A percentile compares a stretch with the other conserved stretches of the same genome.
These are phyloP conservation scores for Charina bottae DNA, from an alignment of 2,113 vertebrate genomes.

Conservation along the genomic window DNA sequence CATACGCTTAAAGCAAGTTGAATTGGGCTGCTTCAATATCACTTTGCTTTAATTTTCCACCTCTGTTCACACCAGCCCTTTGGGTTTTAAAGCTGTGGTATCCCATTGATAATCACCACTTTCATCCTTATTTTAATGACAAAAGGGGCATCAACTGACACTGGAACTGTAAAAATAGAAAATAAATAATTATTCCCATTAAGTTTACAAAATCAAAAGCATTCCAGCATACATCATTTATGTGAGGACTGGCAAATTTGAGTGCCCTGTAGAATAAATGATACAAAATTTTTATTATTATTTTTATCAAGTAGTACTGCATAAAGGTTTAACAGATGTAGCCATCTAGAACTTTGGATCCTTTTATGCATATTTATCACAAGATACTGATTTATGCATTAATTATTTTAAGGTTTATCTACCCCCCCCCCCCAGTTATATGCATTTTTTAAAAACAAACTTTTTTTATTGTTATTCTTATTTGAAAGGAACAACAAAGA, in stretches of 20 bases:
- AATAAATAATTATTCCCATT: slow-evolving; percentile 87
- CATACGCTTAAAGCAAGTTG: slow-evolving; percentile 99
- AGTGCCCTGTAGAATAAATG: slow-evolving; percentile 56
- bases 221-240: slow-evolving; percentile 68
- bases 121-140: slow-evolving; percentile 94
- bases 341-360: slow-evolving; percentile 51
- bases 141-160: slow-evolving; percentile 85
- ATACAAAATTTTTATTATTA: slow-evolving; percentile 18
- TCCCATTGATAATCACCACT: slow-evolving; percentile 96
- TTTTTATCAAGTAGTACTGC: slow-evolving; percentile 46
- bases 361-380: slow-evolving; percentile 13
- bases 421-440: not conserved
- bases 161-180: slow-evolving; percentile 84
- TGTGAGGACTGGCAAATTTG: slow-evolving; percentile 73
- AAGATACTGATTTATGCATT: slow-evolving; percentile 37
- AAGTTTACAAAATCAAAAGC: slow-evolving; percentile 81
- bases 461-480: slow-evolving; percentile 49
- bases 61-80: slow-evolving; percentile 96
- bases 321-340: slow-evolving; percentile 48
- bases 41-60: slow-evolving; percentile 98
- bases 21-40: slow-evolving; percentile 93
- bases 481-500: slow-evolving; percentile 76
- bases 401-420: slow-evolving; percentile 35
- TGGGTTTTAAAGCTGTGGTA: slow-evolving; percentile 92
- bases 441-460: slow-evolving; percentile 73